Evolutionary conservation across 2,888 invertebrate genomes (phyloP).

Genomic region (Nebria salina): DNA sequence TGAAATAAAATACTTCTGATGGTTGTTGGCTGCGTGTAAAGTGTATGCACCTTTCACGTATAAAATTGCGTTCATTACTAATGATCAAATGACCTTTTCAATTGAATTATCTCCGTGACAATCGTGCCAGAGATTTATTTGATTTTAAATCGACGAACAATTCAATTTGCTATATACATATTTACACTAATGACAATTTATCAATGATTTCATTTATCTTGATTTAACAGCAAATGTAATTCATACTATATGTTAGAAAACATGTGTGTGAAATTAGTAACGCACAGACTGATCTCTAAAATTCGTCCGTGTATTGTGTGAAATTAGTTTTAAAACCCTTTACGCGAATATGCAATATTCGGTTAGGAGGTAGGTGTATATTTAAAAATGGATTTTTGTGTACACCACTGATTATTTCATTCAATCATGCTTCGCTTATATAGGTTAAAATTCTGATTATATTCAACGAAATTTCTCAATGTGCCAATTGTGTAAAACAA

Average conservation of each 20-base stretch:
- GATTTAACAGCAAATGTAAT: background rate
- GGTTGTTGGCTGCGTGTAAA: background rate
- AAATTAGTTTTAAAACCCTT: too few species aligned
- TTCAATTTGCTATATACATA: background rate
- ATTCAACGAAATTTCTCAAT: background rate
- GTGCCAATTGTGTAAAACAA: background rate
- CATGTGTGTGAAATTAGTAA: too few species aligned
- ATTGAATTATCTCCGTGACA: slow-evolving; percentile 18
- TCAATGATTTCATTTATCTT: background rate
- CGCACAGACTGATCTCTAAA: too few species aligned
- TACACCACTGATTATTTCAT: too few species aligned
- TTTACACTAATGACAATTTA: background rate
- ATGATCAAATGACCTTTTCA: slow-evolving; percentile 30
- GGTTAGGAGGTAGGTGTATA: too few species aligned
- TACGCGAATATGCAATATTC: too few species aligned
- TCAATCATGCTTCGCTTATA: too few species aligned
- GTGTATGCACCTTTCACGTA: slow-evolving; percentile 33
- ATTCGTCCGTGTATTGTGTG: too few species aligned
- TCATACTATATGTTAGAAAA: too few species aligned
- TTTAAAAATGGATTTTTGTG: too few species aligned
- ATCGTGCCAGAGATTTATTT: slow-evolving; percentile 31
- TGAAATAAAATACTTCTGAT: background rate
- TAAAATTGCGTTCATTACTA: slow-evolving; percentile 30
- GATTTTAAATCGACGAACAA: slow-evolving; percentile 21
- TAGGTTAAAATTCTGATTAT: background rate